These are phyloP conservation scores for Toxotes jaculatrix DNA, from an alignment of 2,113 vertebrate species.

Conservation along the genomic window DNA sequence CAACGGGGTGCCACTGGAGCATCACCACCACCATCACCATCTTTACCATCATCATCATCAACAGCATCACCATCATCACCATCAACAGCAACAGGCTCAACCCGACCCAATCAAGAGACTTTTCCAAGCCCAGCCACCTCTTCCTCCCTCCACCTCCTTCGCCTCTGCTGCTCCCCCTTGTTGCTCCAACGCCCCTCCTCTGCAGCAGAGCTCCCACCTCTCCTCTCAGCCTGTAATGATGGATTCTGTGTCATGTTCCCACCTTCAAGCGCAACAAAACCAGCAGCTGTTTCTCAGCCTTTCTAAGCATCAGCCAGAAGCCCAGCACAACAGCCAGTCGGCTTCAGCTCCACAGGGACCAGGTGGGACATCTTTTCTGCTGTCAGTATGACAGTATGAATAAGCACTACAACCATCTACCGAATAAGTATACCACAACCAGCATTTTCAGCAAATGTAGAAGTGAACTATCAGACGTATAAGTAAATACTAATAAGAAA, in stretches of 20 bases:
- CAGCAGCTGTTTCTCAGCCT: slow-evolving; percentile 81
- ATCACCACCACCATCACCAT: slow-evolving; percentile 67
- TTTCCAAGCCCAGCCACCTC: slow-evolving; percentile 77
- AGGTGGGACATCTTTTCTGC: slow-evolving; percentile 47
- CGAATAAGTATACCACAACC: neutral
- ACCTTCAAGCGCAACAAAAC: slow-evolving; percentile 65
- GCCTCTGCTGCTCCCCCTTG: slow-evolving; percentile 21
- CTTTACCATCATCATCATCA: slow-evolving; percentile 42
- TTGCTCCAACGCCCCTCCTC: slow-evolving; percentile 48
- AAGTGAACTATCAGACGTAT: neutral
- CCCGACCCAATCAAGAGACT: slow-evolving; percentile 83
- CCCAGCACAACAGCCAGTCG: slow-evolving; percentile 41
- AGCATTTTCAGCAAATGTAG: neutral
- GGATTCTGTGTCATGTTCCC: slow-evolving; percentile 57
- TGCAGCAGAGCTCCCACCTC: slow-evolving; percentile 59
- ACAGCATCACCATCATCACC: slow-evolving; percentile 35
- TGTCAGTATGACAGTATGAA: neutral
- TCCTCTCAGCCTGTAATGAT: slow-evolving; percentile 26
- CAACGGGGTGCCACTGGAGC: slow-evolving; percentile 76
- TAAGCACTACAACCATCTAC: neutral
- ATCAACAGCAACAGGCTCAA: slow-evolving; percentile 53
- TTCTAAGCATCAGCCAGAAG: slow-evolving; percentile 49
- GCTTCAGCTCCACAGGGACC: slow-evolving; percentile 34
- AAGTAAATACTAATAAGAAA: neutral
- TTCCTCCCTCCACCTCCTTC: slow-evolving; percentile 34